Percentiles rank a stretch among this genome's conserved stretches.
Evolutionary conservation across 2,888 invertebrate species (phyloP).

Genomic region (Aspidiotus rigidus): DNA sequence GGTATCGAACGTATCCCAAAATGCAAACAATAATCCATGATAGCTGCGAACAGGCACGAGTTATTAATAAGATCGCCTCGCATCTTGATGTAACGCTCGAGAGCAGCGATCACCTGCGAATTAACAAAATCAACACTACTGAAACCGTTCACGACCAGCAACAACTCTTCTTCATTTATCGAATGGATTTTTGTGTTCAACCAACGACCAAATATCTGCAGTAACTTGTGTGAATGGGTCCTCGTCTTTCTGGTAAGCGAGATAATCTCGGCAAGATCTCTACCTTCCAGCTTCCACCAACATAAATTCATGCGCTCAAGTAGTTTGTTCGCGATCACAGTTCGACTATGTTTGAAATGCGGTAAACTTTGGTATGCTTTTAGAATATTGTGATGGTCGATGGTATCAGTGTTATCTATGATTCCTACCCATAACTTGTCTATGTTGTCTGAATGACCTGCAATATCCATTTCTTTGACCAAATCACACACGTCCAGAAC

Average conservation of each 20-base stretch:
- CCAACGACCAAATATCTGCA: constrained; percentile 49
- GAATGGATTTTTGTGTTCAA: constrained; percentile 53
- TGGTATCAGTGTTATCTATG: constrained; percentile 49
- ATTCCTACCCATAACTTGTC: constrained; percentile 62
- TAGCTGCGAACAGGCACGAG: constrained; percentile 51
- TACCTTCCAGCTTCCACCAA: constrained; percentile 50
- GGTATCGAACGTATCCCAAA: constrained; percentile 50
- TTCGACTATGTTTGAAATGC: constrained; percentile 52
- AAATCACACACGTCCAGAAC: constrained; percentile 54
- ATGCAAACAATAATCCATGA: constrained; percentile 54
- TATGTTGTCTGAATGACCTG: constrained; percentile 45
- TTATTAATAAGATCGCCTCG: constrained; percentile 37
- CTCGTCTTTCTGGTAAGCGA: constrained; percentile 37
- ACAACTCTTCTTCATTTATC: constrained; percentile 49
- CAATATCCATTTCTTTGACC: constrained; percentile 48
- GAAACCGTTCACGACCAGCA: constrained; percentile 50
- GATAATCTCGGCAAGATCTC: constrained; percentile 38
- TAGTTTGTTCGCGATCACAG: constrained; percentile 49
- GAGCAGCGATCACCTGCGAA: constrained; percentile 49
- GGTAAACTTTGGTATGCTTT: constrained; percentile 51
- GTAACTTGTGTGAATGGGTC: constrained; percentile 39
- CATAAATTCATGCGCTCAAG: constrained; percentile 51
- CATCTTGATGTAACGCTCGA: constrained; percentile 54
- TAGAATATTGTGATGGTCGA: constrained; percentile 51
- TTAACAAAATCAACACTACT: constrained; percentile 51